These are phyloP conservation scores for Leptocoma aspasia DNA, from an alignment of 2,113 vertebrate genomes.

Conservation along the genomic window DNA sequence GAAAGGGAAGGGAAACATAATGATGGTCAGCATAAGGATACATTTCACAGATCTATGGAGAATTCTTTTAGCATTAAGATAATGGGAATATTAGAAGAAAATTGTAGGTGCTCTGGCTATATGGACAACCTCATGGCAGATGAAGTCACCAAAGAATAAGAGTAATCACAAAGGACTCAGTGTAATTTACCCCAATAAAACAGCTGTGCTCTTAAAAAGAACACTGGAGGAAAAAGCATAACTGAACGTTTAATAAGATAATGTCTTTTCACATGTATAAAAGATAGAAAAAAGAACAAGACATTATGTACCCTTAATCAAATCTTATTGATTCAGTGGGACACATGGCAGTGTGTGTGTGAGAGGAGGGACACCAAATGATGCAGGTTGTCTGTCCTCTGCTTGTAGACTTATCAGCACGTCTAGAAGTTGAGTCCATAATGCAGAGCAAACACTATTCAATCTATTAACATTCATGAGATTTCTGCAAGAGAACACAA, in stretches of 20 bases:
- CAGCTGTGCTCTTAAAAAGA: conserved; percentile 4
- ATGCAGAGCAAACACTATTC: neutral
- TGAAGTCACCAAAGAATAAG: neutral
- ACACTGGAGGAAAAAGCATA: neutral
- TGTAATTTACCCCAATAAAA: neutral
- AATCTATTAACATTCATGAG: neutral
- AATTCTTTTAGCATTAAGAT: neutral
- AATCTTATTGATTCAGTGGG: neutral
- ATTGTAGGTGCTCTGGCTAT: neutral
- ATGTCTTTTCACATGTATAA: neutral
- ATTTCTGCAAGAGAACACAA: neutral
- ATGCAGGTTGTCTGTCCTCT: neutral
- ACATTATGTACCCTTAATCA: neutral
- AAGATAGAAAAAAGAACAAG: neutral
- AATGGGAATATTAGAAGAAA: neutral
- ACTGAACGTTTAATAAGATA: neutral
- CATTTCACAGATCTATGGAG: neutral
- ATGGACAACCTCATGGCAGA: neutral
- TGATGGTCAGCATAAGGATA: neutral
- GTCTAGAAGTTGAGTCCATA: neutral
- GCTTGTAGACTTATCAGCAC: rapidly evolving
- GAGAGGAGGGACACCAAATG: neutral
- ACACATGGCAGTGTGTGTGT: neutral
- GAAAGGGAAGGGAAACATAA: neutral
- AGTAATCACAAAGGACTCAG: neutral